A percentile compares a stretch with the other conserved stretches of the same genome.
Conservation (phyloP, 2,888 invertebrate species). For the Synergus umbraculus region DNA sequence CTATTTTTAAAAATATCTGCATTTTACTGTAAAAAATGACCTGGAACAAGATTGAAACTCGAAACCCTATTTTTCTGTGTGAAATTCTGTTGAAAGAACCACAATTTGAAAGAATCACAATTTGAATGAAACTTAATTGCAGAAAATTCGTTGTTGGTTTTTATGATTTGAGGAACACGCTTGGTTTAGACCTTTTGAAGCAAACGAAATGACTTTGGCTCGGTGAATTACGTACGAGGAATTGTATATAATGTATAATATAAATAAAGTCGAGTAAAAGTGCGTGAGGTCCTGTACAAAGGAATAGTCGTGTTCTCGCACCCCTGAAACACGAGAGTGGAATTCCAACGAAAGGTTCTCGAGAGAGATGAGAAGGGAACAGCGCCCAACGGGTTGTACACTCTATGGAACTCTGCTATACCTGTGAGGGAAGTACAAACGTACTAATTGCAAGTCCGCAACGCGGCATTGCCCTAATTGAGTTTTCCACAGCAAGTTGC, state of each 20-base stretch:
- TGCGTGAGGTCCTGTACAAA: conserved; percentile 36
- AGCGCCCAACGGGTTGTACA: conserved; percentile 21
- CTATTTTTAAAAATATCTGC: too few species aligned
- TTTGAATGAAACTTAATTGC: conserved; percentile 3
- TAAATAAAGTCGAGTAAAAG: not conserved
- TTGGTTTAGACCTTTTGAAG: conserved; percentile 53
- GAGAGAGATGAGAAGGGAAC: conserved; percentile 31
- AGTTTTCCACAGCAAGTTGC: conserved; percentile 47
- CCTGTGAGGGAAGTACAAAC: conserved; percentile 47
- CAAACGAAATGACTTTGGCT: conserved; percentile 50
- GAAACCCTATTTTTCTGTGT: too few species aligned
- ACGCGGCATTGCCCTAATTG: conserved; percentile 52
- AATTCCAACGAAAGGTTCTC: conserved; percentile 40
- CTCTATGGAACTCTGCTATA: conserved; percentile 26
- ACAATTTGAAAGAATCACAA: too few species aligned
- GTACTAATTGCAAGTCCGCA: conserved; percentile 52
- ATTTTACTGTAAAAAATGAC: too few species aligned
- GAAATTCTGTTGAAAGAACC: too few species aligned
- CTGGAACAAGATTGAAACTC: too few species aligned
- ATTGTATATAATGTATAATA: not conserved
- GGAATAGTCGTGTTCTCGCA: conserved; percentile 24
- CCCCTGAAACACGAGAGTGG: conserved; percentile 29
- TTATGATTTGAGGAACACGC: conserved; percentile 32
- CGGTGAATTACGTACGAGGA: conserved; percentile 46
- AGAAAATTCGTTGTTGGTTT: not conserved